Percentiles rank a stretch among this genome's conserved stretches.
Conservation (phyloP, 2,888 invertebrate genomes). For the Carterocephalus palaemon region DNA sequence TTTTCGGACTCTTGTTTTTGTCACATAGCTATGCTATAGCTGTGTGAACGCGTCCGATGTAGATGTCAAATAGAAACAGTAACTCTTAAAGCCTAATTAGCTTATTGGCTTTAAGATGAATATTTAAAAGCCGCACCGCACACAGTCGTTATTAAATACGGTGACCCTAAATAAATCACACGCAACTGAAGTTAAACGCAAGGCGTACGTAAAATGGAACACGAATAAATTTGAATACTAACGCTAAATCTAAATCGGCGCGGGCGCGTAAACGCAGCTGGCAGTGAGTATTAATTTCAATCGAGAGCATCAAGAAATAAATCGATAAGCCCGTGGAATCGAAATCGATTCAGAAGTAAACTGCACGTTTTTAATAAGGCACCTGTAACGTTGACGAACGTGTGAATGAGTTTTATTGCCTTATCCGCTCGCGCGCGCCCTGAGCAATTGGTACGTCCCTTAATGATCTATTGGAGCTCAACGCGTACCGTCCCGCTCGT, state of each 20-base stretch:
- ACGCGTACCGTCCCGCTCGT: constrained; percentile 29
- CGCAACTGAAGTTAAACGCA: constrained; percentile 50
- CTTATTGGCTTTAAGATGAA: constrained; percentile 13
- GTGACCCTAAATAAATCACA: constrained; percentile 56
- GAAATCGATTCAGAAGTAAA: constrained; percentile 50
- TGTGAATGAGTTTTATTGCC: constrained; percentile 76
- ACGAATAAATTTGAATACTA: constrained; percentile 60
- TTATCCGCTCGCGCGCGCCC: constrained; percentile 57
- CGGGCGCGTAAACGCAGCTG: constrained; percentile 54
- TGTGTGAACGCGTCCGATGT: no score
- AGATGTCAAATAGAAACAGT: no score
- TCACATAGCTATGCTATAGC: no score
- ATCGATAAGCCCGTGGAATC: constrained; percentile 34
- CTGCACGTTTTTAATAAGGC: constrained; percentile 73
- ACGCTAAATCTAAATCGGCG: constrained; percentile 43
- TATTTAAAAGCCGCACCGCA: constrained; percentile 19
- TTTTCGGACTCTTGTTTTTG: no score
- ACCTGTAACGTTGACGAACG: constrained; percentile 72
- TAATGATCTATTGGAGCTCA: constrained; percentile 61
- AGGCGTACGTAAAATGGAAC: constrained; percentile 52
- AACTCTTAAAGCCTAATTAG: constrained; percentile 16
- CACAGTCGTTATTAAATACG: constrained; percentile 31
- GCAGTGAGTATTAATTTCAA: constrained; percentile 60
- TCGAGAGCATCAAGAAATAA: constrained; percentile 44
- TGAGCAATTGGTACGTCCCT: constrained; percentile 64